Evolutionary conservation across 2,797 vertebrate genomes (phyloP), one percentile per base, ranked within the genome.

Genomic region (Mycteria americana): DNA sequence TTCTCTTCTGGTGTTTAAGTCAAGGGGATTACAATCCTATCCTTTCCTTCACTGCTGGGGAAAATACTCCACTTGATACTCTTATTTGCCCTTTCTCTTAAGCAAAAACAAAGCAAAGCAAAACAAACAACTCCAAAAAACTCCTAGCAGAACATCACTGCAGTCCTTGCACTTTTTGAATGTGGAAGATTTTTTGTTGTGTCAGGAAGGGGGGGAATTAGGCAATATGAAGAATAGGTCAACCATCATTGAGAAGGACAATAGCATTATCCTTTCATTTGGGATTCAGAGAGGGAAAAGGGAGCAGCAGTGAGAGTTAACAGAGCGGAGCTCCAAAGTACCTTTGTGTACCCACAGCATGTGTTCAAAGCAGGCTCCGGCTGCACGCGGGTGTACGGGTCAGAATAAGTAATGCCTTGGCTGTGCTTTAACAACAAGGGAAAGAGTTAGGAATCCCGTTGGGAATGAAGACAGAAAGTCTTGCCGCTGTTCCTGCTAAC

Each of bases 161-260:
- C 8, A 63, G 9, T 59, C 24, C 18, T 56, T 59, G 4, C 7
- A 16, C 4, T 54, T 74, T 60, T 41, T 21, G 18, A 53, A 16
- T 22, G 4, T 4, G 4, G 3, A 4, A 0, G 2, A 12, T 35
- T 59, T 31, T 25, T 56, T 28, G 2, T 27, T 27, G 3, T 0
- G 0, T 24, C 1, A 0, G 3, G 2, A 2, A 3, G 2, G 0
- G 0, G 7, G 4, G 2, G 10, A 27, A 31, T 23, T 50, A 35
- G 8, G n/a, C 10, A 46, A 7, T 45, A n/a, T 16, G n/a, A 85
- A 41, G n/a, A 45, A 23, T 8, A 80, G 16, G 24, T 45, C 2
- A 2, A 24, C 15, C 9, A 9, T 22, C 25, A 30, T 1, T 73
- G 41, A 43, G 78, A 88, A 83, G 17, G 63, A 37, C 39, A 76